Percentiles rank a stretch among this genome's conserved stretches.
phyloP scores from a whole-genome alignment of 1,140 invertebrate genomes.

The Lamellibrachia luymesi region DNA sequence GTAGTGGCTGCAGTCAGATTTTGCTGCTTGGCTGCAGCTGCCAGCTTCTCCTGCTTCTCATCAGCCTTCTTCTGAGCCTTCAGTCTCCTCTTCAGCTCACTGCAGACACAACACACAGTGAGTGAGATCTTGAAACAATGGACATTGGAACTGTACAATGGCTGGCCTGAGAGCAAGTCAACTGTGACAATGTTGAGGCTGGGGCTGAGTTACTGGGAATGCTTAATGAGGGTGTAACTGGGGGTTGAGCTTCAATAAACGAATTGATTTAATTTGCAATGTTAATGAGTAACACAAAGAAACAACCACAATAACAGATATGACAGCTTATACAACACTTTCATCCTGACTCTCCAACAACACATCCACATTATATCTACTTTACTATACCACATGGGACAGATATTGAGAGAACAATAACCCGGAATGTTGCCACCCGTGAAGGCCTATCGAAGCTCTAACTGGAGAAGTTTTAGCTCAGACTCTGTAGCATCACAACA shows the following conservation, averaged over 20 bases:
- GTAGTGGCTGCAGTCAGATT: constrained; percentile 31
- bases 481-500: background rate
- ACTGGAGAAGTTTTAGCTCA: background rate
- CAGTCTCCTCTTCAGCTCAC: constrained; percentile 85
- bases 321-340: background rate
- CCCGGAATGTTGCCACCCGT: background rate
- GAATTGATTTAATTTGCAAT: background rate
- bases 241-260: background rate
- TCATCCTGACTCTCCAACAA: background rate
- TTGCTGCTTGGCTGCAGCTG: constrained; percentile 46
- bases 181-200: background rate
- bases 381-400: background rate
- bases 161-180: background rate
- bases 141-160: background rate
- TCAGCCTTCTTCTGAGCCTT: constrained; percentile 92
- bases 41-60: constrained; percentile 84
- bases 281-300: background rate
- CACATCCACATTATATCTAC: background rate
- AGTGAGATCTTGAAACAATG: background rate
- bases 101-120: constrained; percentile 53
- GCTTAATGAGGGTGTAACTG: background rate
- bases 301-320: background rate
- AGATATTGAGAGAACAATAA: background rate
- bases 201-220: background rate
- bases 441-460: background rate